Percentiles rank a stretch among this genome's conserved stretches.
Conservation (phyloP, 2,113 vertebrate genomes). For the Lampris megalopsis region DNA sequence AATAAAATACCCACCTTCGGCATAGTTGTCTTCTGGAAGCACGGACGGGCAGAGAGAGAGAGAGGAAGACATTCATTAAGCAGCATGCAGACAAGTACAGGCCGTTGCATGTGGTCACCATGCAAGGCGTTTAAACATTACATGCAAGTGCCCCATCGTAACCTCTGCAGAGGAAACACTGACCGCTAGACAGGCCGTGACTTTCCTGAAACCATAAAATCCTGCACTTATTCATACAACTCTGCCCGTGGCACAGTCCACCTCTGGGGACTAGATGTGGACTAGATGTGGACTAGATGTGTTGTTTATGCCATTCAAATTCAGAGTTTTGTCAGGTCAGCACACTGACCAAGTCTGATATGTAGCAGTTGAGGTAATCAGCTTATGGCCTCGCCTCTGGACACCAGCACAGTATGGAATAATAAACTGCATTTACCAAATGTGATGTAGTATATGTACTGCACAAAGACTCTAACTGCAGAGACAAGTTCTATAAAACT, state of each 20-base stretch:
- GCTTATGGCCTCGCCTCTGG: no score
- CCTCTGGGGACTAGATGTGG: no score
- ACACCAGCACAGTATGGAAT: no score
- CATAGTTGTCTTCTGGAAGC: slow-evolving; percentile 98
- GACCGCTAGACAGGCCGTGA: slow-evolving; percentile 32
- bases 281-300: no score
- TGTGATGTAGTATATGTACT: no score
- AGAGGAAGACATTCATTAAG: slow-evolving; percentile 99
- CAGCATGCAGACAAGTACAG: slow-evolving; percentile 97
- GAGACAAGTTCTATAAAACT: no score
- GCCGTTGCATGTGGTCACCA: slow-evolving; percentile 96
- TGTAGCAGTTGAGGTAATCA: no score
- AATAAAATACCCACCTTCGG: slow-evolving; percentile 94
- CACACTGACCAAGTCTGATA: no score
- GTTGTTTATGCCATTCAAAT: background rate
- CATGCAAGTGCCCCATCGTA: slow-evolving; percentile 92
- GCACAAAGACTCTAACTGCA: no score
- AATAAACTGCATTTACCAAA: no score
- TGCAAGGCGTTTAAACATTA: slow-evolving; percentile 96
- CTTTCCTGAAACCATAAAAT: background rate
- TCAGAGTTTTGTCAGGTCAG: background rate
- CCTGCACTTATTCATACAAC: background rate
- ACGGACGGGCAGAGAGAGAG: slow-evolving; percentile 96
- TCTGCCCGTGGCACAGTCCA: background rate
- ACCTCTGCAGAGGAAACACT: slow-evolving; percentile 78